Evolutionary conservation across 1,140 invertebrate genomes (phyloP), one percentile per base, ranked within the genome.

Genomic region (Parasteatoda tepidariorum): DNA sequence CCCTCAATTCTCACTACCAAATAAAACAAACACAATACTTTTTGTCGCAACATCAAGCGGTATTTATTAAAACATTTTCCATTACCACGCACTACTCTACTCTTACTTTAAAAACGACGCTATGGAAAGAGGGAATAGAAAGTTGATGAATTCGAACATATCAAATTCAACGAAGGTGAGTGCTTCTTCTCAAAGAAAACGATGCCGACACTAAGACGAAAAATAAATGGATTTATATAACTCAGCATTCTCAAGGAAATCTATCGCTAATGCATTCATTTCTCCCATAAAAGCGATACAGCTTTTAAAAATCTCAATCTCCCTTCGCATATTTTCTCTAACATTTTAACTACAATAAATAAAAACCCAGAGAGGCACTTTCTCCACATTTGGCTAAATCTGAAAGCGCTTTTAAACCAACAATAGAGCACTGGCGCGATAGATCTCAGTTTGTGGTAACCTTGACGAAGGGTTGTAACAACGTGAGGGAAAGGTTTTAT

Each of bases 401-500:
- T 18, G 38, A 48, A 48, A 48, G 38, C 38, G 38, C 38, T 48
- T 48, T 48, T 48, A 48, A 48, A 48, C 38, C 38, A 48, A 48
- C 38, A 48, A 9, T 48, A 48, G 38, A 48, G 18, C 1, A 9
- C 38, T 2, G n/a, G n/a, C n/a, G 38, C 38, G 38, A 2, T 48
- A 48, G 4, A 9, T 48, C 38, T 48, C 18, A 48, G 18, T 13
- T 48, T 48, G n/a, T 2, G 61, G 61, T 13, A 64, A 64, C 61
- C 61, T n/a, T 64, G 11, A n/a, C 26, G 5, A 11, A 41, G 9
- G 33, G 66, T 22, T 9, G 57, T 13, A n/a, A n/a, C 55, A 7
- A 18, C 6, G n/a, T 31, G 66, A 18, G 66, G 41, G 48, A 57
- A 24, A 38, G 54, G 66, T 79, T 79, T 79, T 79, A 79, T 79